phyloP scores from a whole-genome alignment of 2,888 invertebrate species.

The Parelbella ahira region DNA sequence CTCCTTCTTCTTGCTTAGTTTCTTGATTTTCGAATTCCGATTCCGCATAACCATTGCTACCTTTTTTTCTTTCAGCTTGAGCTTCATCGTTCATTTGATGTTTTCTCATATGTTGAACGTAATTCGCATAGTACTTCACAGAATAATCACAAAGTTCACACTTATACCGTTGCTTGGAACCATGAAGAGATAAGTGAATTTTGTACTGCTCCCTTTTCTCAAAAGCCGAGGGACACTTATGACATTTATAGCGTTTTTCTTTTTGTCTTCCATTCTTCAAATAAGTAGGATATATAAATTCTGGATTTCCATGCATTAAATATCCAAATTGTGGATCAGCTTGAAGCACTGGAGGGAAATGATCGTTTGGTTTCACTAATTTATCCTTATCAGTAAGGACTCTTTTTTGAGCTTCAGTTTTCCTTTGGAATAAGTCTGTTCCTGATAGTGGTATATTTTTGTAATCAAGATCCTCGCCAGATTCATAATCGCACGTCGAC shows the following conservation, averaged over 20 bases:
- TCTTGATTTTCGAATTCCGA: slow-evolving; percentile 42
- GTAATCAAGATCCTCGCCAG: slow-evolving; percentile 69
- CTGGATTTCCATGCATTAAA: slow-evolving; percentile 87
- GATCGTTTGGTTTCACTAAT: slow-evolving; percentile 74
- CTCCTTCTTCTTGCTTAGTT: slow-evolving; percentile 47
- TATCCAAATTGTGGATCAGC: slow-evolving; percentile 85
- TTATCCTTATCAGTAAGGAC: slow-evolving; percentile 72
- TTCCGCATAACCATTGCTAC: slow-evolving; percentile 44
- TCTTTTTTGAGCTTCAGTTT: slow-evolving; percentile 80
- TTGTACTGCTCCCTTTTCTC: slow-evolving; percentile 92
- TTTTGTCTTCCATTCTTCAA: slow-evolving; percentile 87
- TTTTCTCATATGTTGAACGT: slow-evolving; percentile 89
- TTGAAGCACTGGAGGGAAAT: slow-evolving; percentile 74
- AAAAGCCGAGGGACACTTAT: slow-evolving; percentile 93
- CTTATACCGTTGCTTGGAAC: slow-evolving; percentile 89
- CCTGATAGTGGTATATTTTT: slow-evolving; percentile 83
- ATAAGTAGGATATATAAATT: slow-evolving; percentile 87
- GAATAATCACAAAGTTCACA: slow-evolving; percentile 94
- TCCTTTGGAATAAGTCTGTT: slow-evolving; percentile 83
- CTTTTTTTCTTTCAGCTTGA: slow-evolving; percentile 78
- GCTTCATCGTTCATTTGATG: slow-evolving; percentile 87
- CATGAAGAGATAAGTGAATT: slow-evolving; percentile 90
- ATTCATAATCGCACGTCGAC: slow-evolving; percentile 64
- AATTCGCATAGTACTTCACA: slow-evolving; percentile 92
- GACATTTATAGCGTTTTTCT: slow-evolving; percentile 90